phyloP scores from a whole-genome alignment of 2,888 invertebrate genomes.

The Disparrhopalites patrizii region DNA sequence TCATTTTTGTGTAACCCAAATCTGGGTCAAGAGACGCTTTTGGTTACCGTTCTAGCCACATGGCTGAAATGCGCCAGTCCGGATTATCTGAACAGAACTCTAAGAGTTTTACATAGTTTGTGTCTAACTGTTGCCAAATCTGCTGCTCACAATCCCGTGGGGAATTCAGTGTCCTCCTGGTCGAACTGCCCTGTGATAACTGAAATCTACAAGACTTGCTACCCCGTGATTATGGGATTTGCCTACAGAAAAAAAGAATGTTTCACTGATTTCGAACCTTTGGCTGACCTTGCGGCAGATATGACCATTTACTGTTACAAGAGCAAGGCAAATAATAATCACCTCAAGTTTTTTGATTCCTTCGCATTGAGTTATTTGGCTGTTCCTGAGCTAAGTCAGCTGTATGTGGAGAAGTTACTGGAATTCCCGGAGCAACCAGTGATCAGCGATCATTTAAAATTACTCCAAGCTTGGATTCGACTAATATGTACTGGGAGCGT shows the following conservation, averaged over 20 bases:
- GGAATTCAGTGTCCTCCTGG: no score
- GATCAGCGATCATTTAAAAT: constrained; percentile 21
- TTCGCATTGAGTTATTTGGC: constrained; percentile 37
- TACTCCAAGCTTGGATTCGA: constrained; percentile 39
- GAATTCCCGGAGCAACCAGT: background rate
- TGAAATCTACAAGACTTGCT: background rate
- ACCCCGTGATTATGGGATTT: background rate
- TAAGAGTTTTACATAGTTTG: constrained; percentile 30
- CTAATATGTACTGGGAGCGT: constrained; percentile 26
- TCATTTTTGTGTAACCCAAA: background rate
- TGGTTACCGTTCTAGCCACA: constrained; percentile 37
- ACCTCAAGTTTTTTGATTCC: constrained; percentile 29
- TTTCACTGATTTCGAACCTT: constrained; percentile 35
- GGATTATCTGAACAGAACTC: constrained; percentile 38
- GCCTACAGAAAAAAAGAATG: constrained; percentile 23
- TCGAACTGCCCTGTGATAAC: no score
- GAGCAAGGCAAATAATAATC: background rate
- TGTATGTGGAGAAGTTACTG: constrained; percentile 33
- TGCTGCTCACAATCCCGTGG: no score
- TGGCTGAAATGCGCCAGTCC: constrained; percentile 36
- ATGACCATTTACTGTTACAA: no score
- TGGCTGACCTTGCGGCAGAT: constrained; percentile 40
- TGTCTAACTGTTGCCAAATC: no score
- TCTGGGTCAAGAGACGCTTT: constrained; percentile 35
- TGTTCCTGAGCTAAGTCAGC: constrained; percentile 33